phyloP scores from a whole-genome alignment of 2,888 invertebrate species.

The Dynastes maya region DNA sequence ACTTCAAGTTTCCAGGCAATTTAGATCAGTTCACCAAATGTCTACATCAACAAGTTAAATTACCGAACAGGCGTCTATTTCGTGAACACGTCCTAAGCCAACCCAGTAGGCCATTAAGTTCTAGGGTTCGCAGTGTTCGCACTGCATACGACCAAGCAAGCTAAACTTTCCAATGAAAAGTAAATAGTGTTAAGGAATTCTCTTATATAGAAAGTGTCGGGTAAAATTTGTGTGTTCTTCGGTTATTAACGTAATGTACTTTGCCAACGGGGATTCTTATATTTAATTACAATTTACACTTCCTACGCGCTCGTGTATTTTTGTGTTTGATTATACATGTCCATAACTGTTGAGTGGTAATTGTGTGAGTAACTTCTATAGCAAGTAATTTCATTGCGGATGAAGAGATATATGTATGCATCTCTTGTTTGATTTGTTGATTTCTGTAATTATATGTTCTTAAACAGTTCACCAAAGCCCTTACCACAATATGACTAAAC shows the following conservation, averaged over 20 bases:
- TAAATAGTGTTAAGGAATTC: neutral
- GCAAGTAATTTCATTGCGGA: too few relatives aligned
- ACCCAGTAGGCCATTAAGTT: neutral
- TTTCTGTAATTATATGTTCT: too few relatives aligned
- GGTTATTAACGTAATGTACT: neutral
- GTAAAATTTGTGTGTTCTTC: neutral
- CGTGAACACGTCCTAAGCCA: neutral
- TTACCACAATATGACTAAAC: too few relatives aligned
- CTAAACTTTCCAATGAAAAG: conserved; percentile 6
- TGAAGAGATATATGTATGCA: too few relatives aligned
- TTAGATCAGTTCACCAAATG: neutral
- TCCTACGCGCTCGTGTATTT: too few relatives aligned
- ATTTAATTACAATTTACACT: too few relatives aligned
- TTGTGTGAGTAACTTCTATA: too few relatives aligned
- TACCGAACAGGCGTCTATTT: neutral
- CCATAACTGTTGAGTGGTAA: too few relatives aligned
- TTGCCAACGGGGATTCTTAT: too few relatives aligned
- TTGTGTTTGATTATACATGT: too few relatives aligned
- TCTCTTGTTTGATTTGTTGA: too few relatives aligned
- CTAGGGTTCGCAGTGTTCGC: neutral
- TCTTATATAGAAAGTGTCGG: neutral
- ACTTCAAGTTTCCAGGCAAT: neutral
- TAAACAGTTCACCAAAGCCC: too few relatives aligned
- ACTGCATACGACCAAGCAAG: neutral
- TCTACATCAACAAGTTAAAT: conserved; percentile 17